phyloP scores from a whole-genome alignment of 2,888 invertebrate genomes.

The Drosophila parthenogenetica region DNA sequence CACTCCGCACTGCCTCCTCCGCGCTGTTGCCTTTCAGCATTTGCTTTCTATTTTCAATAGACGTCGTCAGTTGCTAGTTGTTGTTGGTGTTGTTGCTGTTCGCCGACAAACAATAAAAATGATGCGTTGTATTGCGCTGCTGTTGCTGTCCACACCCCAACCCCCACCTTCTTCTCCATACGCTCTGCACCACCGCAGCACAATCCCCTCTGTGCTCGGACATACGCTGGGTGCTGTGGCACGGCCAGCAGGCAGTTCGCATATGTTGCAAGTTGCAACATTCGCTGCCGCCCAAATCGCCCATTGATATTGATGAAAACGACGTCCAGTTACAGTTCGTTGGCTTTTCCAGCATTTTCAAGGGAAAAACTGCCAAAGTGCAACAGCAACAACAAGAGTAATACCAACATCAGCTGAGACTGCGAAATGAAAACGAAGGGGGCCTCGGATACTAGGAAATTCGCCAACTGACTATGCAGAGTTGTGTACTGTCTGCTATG shows the following conservation, averaged over 20 bases:
- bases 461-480: slow-evolving; percentile 33
- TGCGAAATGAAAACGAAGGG: slow-evolving; percentile 22
- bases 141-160: slow-evolving; percentile 69
- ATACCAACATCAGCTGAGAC: slow-evolving; percentile 27
- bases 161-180: slow-evolving; percentile 3
- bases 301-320: slow-evolving; percentile 79
- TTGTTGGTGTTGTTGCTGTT: slow-evolving; percentile 46
- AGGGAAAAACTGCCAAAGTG: slow-evolving; percentile 58
- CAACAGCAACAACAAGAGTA: slow-evolving; percentile 30
- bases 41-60: slow-evolving; percentile 76
- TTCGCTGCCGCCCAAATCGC: slow-evolving; percentile 61
- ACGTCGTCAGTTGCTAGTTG: slow-evolving; percentile 61
- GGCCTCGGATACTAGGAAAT: slow-evolving; percentile 25
- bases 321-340: slow-evolving; percentile 79
- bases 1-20: background rate
- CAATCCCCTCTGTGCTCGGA: slow-evolving; percentile 9
- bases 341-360: slow-evolving; percentile 74
- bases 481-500: too few species aligned
- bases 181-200: background rate
- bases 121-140: slow-evolving; percentile 75
- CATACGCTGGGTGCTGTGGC: slow-evolving; percentile 44
- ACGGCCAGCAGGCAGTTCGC: slow-evolving; percentile 61
- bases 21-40: slow-evolving; percentile 65
- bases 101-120: slow-evolving; percentile 76
- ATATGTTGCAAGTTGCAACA: slow-evolving; percentile 74